Conservation (phyloP, 2,888 invertebrate genomes). For the Melieria omissa region DNA sequence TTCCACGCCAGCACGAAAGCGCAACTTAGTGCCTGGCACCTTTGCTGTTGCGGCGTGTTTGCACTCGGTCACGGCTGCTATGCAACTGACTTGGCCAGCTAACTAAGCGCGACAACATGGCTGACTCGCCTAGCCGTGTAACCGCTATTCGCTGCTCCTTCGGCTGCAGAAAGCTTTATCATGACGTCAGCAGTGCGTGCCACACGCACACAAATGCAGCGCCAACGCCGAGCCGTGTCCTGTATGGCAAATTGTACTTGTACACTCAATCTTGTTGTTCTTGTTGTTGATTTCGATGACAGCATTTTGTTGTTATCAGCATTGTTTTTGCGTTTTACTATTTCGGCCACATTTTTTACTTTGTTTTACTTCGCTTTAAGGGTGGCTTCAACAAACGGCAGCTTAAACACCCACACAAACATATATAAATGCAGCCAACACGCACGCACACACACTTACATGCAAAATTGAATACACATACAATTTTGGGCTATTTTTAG, state of each 20-base stretch:
- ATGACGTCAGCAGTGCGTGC: conserved; percentile 59
- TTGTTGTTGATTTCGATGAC: too few relatives aligned
- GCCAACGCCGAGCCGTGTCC: not conserved
- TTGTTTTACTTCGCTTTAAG: too few relatives aligned
- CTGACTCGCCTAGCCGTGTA: not conserved
- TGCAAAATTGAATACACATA: too few relatives aligned
- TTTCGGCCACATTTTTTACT: too few relatives aligned
- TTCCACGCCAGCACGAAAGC: not conserved
- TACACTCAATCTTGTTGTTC: too few relatives aligned
- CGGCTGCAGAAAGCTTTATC: conserved; percentile 52
- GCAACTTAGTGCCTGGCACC: not conserved
- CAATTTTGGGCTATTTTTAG: too few relatives aligned
- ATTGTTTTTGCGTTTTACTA: too few relatives aligned
- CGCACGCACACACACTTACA: too few relatives aligned
- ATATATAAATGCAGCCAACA: too few relatives aligned
- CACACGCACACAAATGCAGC: not conserved
- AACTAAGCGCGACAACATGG: conserved; percentile 9
- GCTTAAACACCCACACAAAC: too few relatives aligned
- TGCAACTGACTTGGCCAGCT: conserved; percentile 51
- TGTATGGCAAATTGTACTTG: not conserved
- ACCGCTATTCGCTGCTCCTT: not conserved
- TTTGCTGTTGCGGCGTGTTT: conserved; percentile 19
- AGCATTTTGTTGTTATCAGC: too few relatives aligned
- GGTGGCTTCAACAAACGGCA: too few relatives aligned
- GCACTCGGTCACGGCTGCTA: conserved; percentile 56